Base-by-base conservation (phyloP, 2,888 invertebrate species). In the Parapristionchus giblindavisi region DNA sequence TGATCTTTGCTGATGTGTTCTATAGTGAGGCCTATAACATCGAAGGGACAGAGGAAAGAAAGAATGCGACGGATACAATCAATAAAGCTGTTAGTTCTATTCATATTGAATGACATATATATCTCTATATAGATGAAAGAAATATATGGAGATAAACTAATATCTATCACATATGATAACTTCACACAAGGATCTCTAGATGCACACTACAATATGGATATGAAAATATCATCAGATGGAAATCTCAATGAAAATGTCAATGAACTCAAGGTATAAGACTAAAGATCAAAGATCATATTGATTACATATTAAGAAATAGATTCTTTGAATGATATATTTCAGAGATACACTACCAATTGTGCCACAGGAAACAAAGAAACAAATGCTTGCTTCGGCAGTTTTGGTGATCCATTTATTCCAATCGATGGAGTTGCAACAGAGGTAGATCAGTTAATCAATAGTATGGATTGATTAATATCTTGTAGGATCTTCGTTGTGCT, bases 131-230 rank as follows among this genome's bases (percentile, higher is more conserved):
- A 24, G 11, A 24, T 56, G 56, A 27, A 56, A 14, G 29, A 56
- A 56, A 56, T 56, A 17, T 6, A 24, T 14, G 24, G n/a, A 27
- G 56, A 56, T 17, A 14, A 56, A 56, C 58, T 71, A 38, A 71
- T 71, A 27, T 38, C 38, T 2, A 56, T 71, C n/a, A 3, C 21
- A 29, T 71, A 48, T 58, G 56, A 38, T 29, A 56, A 54, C 8
- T 71, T 71, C 71, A 56, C 71, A 24, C 56, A 71, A 40, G 71
- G 71, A 40, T 71, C 71, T 54, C 58, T 71, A 5, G 40, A 56
- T 27, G 40, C 71, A 5, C 56, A 71, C 6, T 40, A 48, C 40
- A 54, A 24, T 8, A 54, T 71, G 58, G 38, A 27, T 3, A 40
- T 71, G 56, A 40, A 24, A 56, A 43, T 71, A 32, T n/a, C 27